Conservation (phyloP, 2,797 vertebrate genomes). For the Telmatherina bonti region DNA sequence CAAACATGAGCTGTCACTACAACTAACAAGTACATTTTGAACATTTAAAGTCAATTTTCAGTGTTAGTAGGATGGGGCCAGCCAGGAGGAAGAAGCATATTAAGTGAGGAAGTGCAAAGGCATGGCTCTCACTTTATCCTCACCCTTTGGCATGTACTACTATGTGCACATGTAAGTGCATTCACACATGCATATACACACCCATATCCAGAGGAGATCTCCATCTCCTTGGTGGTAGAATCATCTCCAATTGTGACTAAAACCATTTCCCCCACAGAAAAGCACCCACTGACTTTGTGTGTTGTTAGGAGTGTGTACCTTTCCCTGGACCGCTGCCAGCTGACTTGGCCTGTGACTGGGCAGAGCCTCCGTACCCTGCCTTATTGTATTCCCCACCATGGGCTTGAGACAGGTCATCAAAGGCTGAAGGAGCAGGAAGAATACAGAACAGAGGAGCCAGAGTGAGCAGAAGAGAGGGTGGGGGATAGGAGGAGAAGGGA, state of each 20-base stretch:
- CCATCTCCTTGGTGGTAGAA: constrained; percentile 41
- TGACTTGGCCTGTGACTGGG: constrained; percentile 94
- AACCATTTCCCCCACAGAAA: constrained; percentile 28
- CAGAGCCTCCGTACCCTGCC: constrained; percentile 92
- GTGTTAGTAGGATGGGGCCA: constrained; percentile 73
- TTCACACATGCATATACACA: constrained; percentile 69
- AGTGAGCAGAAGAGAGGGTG: constrained; percentile 37
- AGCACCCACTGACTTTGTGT: constrained; percentile 39
- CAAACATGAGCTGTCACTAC: constrained; percentile 35
- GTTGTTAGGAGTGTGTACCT: constrained; percentile 83
- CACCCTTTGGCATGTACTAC: constrained; percentile 38
- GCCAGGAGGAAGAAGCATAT: constrained; percentile 75
- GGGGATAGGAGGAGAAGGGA: constrained; percentile 17
- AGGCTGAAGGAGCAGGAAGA: constrained; percentile 84
- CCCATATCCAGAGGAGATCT: constrained; percentile 45
- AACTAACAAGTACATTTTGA: constrained; percentile 23
- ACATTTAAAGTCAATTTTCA: constrained; percentile 40
- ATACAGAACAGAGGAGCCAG: constrained; percentile 52
- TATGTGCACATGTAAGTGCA: constrained; percentile 49
- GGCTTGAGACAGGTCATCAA: constrained; percentile 95
- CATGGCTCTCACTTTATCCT: constrained; percentile 38
- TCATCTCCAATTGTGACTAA: constrained; percentile 61
- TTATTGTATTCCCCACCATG: constrained; percentile 95
- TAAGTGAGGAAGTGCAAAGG: constrained; percentile 58
- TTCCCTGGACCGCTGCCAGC: constrained; percentile 92